These are phyloP conservation scores for Tyrannus savana DNA, from an alignment of 2,113 vertebrate genomes.

Conservation along the genomic window DNA sequence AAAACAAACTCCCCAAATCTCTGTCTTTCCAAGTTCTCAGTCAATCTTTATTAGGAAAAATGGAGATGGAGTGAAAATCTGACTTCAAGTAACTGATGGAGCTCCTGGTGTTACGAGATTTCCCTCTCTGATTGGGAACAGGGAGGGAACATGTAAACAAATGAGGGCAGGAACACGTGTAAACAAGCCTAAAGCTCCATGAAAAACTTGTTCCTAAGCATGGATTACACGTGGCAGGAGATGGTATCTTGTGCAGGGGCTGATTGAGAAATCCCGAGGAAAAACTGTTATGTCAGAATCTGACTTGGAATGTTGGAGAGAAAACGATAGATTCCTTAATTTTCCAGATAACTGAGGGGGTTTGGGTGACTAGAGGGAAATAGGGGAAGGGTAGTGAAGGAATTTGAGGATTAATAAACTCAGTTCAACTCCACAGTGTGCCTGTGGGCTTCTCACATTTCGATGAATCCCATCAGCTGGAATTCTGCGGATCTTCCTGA, in stretches of 20 bases:
- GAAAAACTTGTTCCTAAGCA: background rate
- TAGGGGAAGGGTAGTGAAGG: too few species aligned
- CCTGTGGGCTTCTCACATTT: background rate
- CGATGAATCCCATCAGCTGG: background rate
- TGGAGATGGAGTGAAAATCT: background rate
- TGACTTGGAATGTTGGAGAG: accelerated
- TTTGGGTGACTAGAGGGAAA: background rate
- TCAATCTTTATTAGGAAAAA: background rate
- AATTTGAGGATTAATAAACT: background rate
- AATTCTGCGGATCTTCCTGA: background rate
- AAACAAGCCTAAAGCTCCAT: background rate
- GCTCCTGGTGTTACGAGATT: background rate
- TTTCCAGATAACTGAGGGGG: accelerated
- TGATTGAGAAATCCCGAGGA: background rate
- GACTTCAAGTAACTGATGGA: background rate
- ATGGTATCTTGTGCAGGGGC: background rate
- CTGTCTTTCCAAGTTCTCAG: background rate
- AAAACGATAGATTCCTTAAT: background rate
- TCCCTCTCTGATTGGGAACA: background rate
- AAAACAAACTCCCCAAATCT: background rate
- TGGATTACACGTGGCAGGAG: background rate
- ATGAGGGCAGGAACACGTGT: accelerated
- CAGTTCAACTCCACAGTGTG: accelerated
- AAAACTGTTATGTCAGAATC: background rate
- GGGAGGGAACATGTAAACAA: background rate